phyloP scores from a whole-genome alignment of 2,113 vertebrate species.

The Arizona elegans region DNA sequence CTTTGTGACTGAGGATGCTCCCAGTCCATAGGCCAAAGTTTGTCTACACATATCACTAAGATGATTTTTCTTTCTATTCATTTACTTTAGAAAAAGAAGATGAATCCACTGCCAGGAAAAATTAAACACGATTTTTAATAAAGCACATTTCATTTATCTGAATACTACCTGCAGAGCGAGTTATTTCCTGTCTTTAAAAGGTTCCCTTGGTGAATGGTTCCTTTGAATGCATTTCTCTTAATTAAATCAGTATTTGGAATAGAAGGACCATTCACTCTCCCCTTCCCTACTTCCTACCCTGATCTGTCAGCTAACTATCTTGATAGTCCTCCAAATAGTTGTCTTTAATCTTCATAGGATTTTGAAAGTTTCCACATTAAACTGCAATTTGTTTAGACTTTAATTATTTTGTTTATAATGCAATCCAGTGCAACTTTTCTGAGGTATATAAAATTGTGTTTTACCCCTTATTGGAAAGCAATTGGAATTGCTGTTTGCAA shows the following conservation, averaged over 20 bases:
- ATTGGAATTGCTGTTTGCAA: neutral
- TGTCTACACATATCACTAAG: neutral
- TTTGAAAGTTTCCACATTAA: neutral
- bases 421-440: neutral
- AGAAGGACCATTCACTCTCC: neutral
- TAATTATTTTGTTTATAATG: neutral
- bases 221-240: neutral
- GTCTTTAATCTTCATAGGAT: neutral
- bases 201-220: neutral
- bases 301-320: neutral
- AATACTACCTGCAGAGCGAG: slow-evolving; percentile 3
- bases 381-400: neutral
- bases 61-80: slow-evolving; percentile 17
- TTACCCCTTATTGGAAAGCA: neutral
- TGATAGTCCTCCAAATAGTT: slow-evolving; percentile 1
- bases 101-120: neutral
- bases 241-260: neutral
- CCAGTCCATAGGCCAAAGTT: neutral
- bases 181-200: neutral
- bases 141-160: slow-evolving; percentile 21
- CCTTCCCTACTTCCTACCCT: neutral
- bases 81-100: slow-evolving; percentile 13
- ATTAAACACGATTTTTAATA: slow-evolving; percentile 14
- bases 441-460: neutral
- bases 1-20: neutral